These are phyloP conservation scores for Stictonetta naevosa DNA, from an alignment of 2,113 vertebrate species.

Conservation along the genomic window DNA sequence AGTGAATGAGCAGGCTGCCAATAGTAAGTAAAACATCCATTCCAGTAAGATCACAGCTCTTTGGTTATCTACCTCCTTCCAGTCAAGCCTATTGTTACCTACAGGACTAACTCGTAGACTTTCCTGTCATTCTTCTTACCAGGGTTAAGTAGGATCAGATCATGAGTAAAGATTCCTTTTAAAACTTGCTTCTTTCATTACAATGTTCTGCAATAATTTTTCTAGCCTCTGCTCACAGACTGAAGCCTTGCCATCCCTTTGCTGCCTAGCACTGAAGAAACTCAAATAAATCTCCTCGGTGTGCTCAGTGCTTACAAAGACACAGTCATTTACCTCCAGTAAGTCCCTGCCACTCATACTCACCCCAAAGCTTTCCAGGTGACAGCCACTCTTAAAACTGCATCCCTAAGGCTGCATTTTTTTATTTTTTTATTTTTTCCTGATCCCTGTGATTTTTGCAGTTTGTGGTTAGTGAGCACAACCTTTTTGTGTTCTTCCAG, in stretches of 20 bases:
- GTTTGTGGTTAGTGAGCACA: not conserved
- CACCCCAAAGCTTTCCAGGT: not conserved
- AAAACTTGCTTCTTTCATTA: conserved; percentile 12
- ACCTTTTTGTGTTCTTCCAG: not conserved
- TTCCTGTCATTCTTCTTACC: not conserved
- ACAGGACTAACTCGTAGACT: not conserved
- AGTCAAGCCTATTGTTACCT: not conserved
- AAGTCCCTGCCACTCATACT: not conserved
- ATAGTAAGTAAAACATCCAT: not conserved
- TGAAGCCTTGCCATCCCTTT: not conserved
- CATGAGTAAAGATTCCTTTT: conserved; percentile 21
- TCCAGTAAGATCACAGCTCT: not conserved
- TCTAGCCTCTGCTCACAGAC: not conserved
- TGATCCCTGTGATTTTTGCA: not conserved
- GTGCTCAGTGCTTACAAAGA: not conserved
- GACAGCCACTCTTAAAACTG: not conserved
- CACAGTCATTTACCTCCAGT: not conserved
- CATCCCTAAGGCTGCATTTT: not conserved
- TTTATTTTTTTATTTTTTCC: not conserved
- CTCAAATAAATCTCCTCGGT: conserved; percentile 8
- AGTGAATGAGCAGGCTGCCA: not conserved
- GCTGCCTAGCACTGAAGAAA: not conserved
- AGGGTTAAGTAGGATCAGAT: conserved; percentile 38
- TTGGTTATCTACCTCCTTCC: not conserved
- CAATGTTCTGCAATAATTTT: conserved; percentile 9